phyloP scores from a whole-genome alignment of 2,797 vertebrate species.

The Limnodromus scolopaceus region DNA sequence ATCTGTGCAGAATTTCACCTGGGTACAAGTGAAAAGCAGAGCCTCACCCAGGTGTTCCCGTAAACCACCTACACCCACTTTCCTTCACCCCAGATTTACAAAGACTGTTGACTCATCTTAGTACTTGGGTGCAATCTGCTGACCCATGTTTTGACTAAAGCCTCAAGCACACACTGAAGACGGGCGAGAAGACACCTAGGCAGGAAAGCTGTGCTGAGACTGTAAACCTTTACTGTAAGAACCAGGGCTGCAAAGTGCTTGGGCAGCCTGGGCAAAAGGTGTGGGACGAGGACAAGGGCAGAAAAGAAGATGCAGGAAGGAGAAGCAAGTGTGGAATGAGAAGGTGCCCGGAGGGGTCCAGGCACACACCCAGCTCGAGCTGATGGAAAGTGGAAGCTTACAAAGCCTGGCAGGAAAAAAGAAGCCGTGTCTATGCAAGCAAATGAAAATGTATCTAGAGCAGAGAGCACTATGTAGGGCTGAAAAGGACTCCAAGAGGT shows the following conservation, averaged over 20 bases:
- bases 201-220: background rate
- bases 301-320: background rate
- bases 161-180: background rate
- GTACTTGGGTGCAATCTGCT: background rate
- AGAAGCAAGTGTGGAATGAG: background rate
- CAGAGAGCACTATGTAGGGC: fast-evolving
- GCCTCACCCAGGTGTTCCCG: background rate
- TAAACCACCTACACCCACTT: background rate
- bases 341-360: background rate
- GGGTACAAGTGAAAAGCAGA: background rate
- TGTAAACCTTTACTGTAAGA: fast-evolving
- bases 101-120: background rate
- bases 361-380: background rate
- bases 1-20: background rate
- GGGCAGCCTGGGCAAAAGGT: background rate
- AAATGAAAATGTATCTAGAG: fast-evolving
- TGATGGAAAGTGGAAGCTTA: background rate
- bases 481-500: background rate
- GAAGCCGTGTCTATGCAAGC: background rate
- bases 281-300: fast-evolving
- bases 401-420: background rate
- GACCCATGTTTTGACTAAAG: background rate
- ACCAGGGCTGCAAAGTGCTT: fast-evolving
- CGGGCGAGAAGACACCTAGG: background rate
- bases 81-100: background rate